Base-by-base conservation (phyloP, 2,797 vertebrate genomes). In the Rhinichthys osculus region DNA sequence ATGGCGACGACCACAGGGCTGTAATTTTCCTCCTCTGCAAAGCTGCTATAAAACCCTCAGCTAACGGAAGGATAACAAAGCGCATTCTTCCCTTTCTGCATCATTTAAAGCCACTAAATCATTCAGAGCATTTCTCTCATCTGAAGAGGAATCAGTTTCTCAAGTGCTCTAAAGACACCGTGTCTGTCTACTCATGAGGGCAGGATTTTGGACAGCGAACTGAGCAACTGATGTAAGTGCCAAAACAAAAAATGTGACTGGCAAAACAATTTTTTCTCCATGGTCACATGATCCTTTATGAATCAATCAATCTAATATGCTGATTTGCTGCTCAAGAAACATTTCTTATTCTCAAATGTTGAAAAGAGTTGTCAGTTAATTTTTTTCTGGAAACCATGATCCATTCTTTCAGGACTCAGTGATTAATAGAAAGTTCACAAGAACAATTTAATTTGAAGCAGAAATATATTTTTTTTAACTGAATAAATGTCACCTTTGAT, bases 71-170 rank as follows among this genome's bases (percentile, higher is more conserved):
- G 44, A 81, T 81, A 81, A 85, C 78, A 81, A 74, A 81, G 44
- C 2, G 0, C 44, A 85, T 74, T 67, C 78, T 80, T 81, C n/a
- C 59, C 78, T 85, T 85, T 85, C 57, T 81, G 84, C 78, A 81
- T 81, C 84, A 85, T 85, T 81, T 85, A 85, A 81, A 62, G 70
- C 42, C 69, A 80, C 57, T 85, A 85, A 81, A 81, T 74, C 84
- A 81, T 81, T 85, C 70, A 85, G 42, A 19, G 67, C 13, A 7
- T 73, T 62, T 85, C 40, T 74, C 33, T 85, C 42, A n/a, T 27
- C 78, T 72, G 67, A 80, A 19, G 40, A 52, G 77, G 42, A 73
- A 44, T 70, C 21, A 27, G 67, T 70, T 77, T 69, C 47, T 79
- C 40, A 78, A 70, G 27, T 3, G 14, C 38, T 71, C 27, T 62